These are phyloP conservation scores for Heliconius ethilla DNA, from an alignment of 2,888 invertebrate species.

Conservation along the genomic window DNA sequence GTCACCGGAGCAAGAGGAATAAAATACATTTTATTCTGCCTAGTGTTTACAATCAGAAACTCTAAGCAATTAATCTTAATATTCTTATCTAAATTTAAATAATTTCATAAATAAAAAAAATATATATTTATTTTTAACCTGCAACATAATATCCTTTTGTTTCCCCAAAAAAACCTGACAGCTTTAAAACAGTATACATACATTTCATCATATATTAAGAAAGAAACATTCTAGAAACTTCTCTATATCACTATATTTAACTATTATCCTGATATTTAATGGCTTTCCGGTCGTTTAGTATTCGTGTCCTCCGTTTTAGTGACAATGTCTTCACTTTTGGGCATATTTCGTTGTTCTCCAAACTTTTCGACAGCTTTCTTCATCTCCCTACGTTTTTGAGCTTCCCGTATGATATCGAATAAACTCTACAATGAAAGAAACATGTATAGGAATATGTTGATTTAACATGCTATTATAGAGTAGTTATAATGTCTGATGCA, in stretches of 20 bases:
- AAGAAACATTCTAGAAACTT: slow-evolving; percentile 20
- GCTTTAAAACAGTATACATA: background rate
- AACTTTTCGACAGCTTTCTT: slow-evolving; percentile 64
- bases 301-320: slow-evolving; percentile 60
- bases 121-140: background rate
- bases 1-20: background rate
- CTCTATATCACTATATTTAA: slow-evolving; percentile 15
- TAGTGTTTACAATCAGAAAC: background rate
- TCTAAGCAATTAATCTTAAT: background rate
- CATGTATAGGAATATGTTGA: background rate
- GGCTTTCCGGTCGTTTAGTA: slow-evolving; percentile 67
- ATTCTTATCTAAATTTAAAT: slow-evolving; percentile 1
- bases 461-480: too few relatives aligned
- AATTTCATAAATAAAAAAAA: background rate
- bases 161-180: too few relatives aligned
- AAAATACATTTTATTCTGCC: too few relatives aligned
- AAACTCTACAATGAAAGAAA: slow-evolving; percentile 63
- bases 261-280: slow-evolving; percentile 52
- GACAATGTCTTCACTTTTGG: slow-evolving; percentile 65
- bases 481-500: too few relatives aligned
- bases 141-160: too few relatives aligned
- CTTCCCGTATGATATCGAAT: slow-evolving; percentile 75
- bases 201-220: slow-evolving; percentile 18
- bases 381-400: slow-evolving; percentile 69
- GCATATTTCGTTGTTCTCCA: slow-evolving; percentile 52